These are phyloP conservation scores for Orthosia gothica DNA, from an alignment of 2,888 invertebrate genomes.

Conservation along the genomic window DNA sequence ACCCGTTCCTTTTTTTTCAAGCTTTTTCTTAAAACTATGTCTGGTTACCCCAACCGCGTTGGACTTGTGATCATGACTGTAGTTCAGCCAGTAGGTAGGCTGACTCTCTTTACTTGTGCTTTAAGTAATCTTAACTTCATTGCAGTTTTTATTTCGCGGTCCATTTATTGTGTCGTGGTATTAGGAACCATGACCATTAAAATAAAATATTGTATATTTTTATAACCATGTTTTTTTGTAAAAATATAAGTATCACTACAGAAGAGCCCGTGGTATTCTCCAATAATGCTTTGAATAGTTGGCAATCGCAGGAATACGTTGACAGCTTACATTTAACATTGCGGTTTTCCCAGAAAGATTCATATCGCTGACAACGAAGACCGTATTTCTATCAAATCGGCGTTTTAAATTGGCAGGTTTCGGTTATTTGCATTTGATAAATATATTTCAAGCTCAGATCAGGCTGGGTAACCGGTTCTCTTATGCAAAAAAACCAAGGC, in stretches of 20 bases:
- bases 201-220: background rate
- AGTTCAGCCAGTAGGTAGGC: conserved; percentile 24
- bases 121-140: conserved; percentile 13
- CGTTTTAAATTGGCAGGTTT: conserved; percentile 21
- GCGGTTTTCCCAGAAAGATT: conserved; percentile 29
- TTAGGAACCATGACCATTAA: background rate
- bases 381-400: conserved; percentile 24
- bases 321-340: background rate
- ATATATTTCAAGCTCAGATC: conserved; percentile 24
- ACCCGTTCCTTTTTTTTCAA: background rate
- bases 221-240: background rate
- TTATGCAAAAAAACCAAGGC: background rate
- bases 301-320: background rate
- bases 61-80: conserved; percentile 58
- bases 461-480: conserved; percentile 7
- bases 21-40: background rate
- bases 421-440: conserved; percentile 37
- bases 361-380: conserved; percentile 29
- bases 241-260: no score
- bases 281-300: background rate
- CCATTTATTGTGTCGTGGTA: conserved; percentile 16
- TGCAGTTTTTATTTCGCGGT: conserved; percentile 23
- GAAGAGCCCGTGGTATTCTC: background rate
- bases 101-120: conserved; percentile 33
- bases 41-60: conserved; percentile 46